phyloP scores from a whole-genome alignment of 2,888 invertebrate genomes.

The Caenorhabditis sinica region DNA sequence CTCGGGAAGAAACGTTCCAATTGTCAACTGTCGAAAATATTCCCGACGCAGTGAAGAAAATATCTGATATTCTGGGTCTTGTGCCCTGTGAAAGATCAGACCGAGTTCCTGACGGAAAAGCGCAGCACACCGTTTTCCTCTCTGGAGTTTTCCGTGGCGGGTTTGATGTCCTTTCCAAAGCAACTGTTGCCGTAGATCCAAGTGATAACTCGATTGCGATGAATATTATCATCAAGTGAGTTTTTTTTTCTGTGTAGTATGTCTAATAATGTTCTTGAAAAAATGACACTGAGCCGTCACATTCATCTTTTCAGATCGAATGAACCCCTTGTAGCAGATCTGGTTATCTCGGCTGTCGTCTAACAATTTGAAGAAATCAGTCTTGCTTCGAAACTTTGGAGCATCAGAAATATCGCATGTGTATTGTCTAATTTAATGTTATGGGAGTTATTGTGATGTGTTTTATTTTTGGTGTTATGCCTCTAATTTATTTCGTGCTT shows the following conservation, averaged over 20 bases:
- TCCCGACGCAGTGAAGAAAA: conserved; percentile 83
- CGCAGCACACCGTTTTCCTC: conserved; percentile 90
- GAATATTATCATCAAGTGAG: conserved; percentile 80
- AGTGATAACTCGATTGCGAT: conserved; percentile 79
- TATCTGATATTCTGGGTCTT: conserved; percentile 90
- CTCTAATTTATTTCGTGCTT: conserved; percentile 56
- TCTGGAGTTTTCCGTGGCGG: conserved; percentile 94
- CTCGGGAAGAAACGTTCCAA: conserved; percentile 93
- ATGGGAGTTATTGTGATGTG: conserved; percentile 44
- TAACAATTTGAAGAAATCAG: conserved; percentile 36
- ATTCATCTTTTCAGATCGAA: conserved; percentile 64
- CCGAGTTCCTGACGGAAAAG: conserved; percentile 90
- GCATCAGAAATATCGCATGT: conserved; percentile 9
- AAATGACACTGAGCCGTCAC: not conserved
- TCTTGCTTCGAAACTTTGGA: not conserved
- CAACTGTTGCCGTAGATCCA: conserved; percentile 80
- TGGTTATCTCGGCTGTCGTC: conserved; percentile 73
- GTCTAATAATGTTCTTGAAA: not conserved
- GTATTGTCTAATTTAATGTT: conserved; percentile 14
- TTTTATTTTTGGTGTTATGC: conserved; percentile 48
- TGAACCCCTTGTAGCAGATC: conserved; percentile 70
- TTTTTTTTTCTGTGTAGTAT: not conserved
- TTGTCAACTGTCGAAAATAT: conserved; percentile 90
- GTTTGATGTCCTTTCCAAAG: conserved; percentile 78
- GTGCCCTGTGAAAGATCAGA: conserved; percentile 92